Conservation (phyloP, 2,888 invertebrate genomes). For the Serripes groenlandicus region DNA sequence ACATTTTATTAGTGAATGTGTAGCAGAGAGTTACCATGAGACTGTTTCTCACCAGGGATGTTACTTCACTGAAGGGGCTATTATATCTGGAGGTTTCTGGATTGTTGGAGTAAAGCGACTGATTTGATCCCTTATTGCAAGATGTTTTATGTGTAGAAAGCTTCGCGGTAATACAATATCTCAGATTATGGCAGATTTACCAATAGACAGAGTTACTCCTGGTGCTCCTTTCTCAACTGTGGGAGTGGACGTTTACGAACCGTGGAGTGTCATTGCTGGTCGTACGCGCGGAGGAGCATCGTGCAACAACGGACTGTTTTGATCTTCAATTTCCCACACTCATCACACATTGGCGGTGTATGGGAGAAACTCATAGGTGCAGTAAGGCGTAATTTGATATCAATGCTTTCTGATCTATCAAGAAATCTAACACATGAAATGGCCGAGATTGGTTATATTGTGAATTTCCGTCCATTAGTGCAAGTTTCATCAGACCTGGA, state of each 20-base stretch:
- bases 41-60: background rate
- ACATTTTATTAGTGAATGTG: too few species aligned
- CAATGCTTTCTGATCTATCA: constrained; percentile 1
- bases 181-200: background rate
- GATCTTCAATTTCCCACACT: too few species aligned
- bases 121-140: background rate
- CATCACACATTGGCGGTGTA: too few species aligned
- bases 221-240: background rate
- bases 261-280: too few species aligned
- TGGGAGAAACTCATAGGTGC: too few species aligned
- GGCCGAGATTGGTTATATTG: constrained; percentile 34
- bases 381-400: constrained; percentile 11
- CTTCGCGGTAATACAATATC: background rate
- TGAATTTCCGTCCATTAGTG: constrained; percentile 38
- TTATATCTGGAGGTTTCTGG: background rate
- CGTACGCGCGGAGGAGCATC: too few species aligned
- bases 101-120: background rate
- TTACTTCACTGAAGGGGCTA: background rate
- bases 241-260: background rate
- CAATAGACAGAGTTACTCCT: background rate
- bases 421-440: constrained; percentile 39
- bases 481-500: constrained; percentile 49
- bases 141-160: background rate
- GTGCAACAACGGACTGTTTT: too few species aligned
- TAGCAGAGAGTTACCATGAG: background rate